These are phyloP conservation scores for Lasiurus cinereus DNA, from an alignment of 2,113 vertebrate genomes.

Conservation along the genomic window DNA sequence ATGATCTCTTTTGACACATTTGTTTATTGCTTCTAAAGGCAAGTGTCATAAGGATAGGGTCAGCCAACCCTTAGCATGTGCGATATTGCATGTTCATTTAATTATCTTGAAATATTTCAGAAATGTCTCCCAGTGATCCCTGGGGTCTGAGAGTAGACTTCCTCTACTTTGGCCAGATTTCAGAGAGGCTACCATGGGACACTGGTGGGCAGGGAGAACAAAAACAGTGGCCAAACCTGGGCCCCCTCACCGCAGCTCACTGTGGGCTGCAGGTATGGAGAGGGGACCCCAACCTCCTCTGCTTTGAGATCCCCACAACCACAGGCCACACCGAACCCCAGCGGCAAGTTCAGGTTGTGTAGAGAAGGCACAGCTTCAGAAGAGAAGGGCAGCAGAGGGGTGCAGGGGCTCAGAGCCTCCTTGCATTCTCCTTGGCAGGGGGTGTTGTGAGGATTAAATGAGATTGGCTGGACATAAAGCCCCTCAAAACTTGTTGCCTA, in stretches of 20 bases:
- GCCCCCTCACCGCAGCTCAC: neutral
- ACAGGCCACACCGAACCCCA: neutral
- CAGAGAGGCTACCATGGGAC: neutral
- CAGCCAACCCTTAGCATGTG: neutral
- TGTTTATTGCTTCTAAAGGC: neutral
- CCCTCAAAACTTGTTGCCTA: neutral
- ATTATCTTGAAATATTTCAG: neutral
- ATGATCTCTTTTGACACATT: neutral
- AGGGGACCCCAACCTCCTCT: neutral
- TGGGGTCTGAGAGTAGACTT: neutral
- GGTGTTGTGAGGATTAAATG: neutral
- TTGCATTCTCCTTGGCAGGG: neutral
- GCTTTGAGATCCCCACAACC: neutral
- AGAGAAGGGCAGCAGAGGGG: neutral
- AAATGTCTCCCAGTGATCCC: neutral
- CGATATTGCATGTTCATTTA: neutral
- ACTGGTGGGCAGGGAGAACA: neutral
- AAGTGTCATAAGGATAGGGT: neutral
- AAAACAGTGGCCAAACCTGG: neutral
- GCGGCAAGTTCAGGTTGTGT: neutral
- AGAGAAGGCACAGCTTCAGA: neutral
- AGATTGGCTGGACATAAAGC: neutral
- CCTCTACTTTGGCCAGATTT: neutral
- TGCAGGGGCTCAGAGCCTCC: neutral
- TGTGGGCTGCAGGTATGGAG: neutral